Percentiles rank a stretch among this genome's conserved stretches.
phyloP scores from a whole-genome alignment of 2,888 invertebrate species.

The Ennomos quercinarius region DNA sequence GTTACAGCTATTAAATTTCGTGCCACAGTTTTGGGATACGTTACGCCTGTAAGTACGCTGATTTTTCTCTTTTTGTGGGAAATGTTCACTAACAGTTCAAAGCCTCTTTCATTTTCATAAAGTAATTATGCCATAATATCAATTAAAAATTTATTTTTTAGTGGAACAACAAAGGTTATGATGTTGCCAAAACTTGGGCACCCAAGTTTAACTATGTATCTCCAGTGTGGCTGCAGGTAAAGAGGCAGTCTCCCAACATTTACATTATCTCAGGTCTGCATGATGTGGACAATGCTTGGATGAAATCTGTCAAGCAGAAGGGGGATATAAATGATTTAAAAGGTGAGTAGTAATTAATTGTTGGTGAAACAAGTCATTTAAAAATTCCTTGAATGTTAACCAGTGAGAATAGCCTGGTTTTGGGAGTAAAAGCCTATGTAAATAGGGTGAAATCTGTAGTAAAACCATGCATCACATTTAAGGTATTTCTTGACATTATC shows the following conservation, averaged over 20 bases:
- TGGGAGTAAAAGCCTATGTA: too few relatives aligned
- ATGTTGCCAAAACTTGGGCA: constrained; percentile 95
- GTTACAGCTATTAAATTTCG: constrained; percentile 88
- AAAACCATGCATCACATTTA: too few relatives aligned
- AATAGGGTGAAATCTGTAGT: too few relatives aligned
- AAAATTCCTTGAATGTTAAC: too few relatives aligned
- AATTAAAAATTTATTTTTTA: constrained; percentile 60
- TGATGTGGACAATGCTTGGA: constrained; percentile 94
- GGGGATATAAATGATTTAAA: constrained; percentile 83
- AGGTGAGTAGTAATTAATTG: constrained; percentile 68
- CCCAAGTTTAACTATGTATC: constrained; percentile 96
- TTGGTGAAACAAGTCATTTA: too few relatives aligned
- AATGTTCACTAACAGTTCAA: not conserved
- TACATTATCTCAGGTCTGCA: constrained; percentile 90
- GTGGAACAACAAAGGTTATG: constrained; percentile 98
- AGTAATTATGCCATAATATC: not conserved
- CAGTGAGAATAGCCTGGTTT: too few relatives aligned
- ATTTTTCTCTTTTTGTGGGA: not conserved
- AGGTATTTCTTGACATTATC: too few relatives aligned
- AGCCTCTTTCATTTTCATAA: too few relatives aligned
- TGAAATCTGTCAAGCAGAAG: constrained; percentile 88
- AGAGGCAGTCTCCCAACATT: constrained; percentile 85
- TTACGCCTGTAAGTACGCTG: constrained; percentile 89
- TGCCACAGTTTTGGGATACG: constrained; percentile 93
- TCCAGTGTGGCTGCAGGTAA: constrained; percentile 97